A percentile compares a stretch with the other conserved stretches of the same genome.
Evolutionary conservation across 1,140 invertebrate species (phyloP).

Genomic region (Achatina immaculata): DNA sequence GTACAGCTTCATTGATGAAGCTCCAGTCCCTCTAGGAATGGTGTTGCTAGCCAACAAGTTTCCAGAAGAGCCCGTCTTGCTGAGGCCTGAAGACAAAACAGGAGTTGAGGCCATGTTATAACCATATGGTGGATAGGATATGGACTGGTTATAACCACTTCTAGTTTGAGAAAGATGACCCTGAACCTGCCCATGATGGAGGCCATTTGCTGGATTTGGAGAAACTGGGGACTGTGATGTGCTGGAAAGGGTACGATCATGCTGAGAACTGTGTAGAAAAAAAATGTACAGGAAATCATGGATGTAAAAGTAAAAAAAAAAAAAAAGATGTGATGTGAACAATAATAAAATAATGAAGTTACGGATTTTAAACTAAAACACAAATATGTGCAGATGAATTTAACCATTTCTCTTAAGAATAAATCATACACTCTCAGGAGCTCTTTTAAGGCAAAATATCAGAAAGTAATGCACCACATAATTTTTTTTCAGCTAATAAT

Average conservation of each 20-base stretch:
- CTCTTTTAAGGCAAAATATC: too few species aligned
- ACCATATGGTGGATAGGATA: conserved; percentile 6
- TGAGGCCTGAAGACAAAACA: neutral
- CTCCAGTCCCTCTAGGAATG: conserved; percentile 18
- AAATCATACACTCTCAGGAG: too few species aligned
- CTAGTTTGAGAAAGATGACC: neutral
- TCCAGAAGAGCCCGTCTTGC: neutral
- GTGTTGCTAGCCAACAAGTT: conserved; percentile 14
- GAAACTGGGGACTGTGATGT: conserved; percentile 6
- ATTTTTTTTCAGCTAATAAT: too few species aligned
- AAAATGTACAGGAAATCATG: neutral
- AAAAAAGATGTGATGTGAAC: neutral
- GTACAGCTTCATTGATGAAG: conserved; percentile 13
- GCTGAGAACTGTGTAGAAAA: neutral
- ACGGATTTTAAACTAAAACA: too few species aligned
- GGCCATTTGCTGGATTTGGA: neutral
- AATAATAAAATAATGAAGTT: too few species aligned
- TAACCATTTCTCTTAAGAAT: too few species aligned
- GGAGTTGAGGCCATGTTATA: neutral
- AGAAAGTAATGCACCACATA: too few species aligned
- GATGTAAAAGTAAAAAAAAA: neutral
- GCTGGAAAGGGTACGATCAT: conserved; percentile 23
- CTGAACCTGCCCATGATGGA: neutral
- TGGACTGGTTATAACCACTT: conserved; percentile 14
- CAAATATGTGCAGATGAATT: too few species aligned